Evolutionary conservation across 2,113 vertebrate genomes (phyloP).

Genomic region (Uropsilus gracilis): DNA sequence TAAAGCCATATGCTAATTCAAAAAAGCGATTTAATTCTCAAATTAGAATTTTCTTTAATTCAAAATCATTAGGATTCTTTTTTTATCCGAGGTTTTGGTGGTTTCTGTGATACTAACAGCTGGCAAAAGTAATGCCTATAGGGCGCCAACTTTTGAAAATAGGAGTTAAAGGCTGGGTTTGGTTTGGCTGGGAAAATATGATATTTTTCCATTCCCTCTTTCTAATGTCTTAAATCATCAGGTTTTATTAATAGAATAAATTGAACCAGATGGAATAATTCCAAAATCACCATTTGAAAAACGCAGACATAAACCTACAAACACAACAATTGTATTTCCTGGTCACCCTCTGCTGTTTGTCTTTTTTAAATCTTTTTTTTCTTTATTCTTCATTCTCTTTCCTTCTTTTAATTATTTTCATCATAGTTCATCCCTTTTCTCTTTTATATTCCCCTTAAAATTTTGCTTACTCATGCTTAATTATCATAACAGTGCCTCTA

Average conservation of each 20-base stretch:
- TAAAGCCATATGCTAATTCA: neutral
- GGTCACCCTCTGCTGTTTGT: neutral
- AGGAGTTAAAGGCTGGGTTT: conserved; percentile 11
- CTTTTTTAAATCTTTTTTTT: neutral
- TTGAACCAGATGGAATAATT: neutral
- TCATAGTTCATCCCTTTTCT: neutral
- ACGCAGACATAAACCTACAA: neutral
- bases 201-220: conserved; percentile 54
- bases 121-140: conserved; percentile 23
- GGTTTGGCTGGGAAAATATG: conserved; percentile 36
- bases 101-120: conserved; percentile 40
- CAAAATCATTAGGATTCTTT: neutral
- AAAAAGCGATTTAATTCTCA: conserved; percentile 36
- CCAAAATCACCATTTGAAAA: conserved; percentile 31
- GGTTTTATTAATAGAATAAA: conserved; percentile 60
- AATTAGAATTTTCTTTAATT: conserved; percentile 41
- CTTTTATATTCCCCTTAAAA: neutral
- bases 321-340: neutral
- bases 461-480: neutral
- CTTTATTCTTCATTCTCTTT: neutral
- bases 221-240: conserved; percentile 51
- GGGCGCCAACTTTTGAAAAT: conserved; percentile 39
- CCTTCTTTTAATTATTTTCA: neutral
- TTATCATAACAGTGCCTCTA: neutral
- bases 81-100: conserved; percentile 24